Evolutionary conservation across 1,140 invertebrate species (phyloP).

Genomic region (Trichonephila clavata): DNA sequence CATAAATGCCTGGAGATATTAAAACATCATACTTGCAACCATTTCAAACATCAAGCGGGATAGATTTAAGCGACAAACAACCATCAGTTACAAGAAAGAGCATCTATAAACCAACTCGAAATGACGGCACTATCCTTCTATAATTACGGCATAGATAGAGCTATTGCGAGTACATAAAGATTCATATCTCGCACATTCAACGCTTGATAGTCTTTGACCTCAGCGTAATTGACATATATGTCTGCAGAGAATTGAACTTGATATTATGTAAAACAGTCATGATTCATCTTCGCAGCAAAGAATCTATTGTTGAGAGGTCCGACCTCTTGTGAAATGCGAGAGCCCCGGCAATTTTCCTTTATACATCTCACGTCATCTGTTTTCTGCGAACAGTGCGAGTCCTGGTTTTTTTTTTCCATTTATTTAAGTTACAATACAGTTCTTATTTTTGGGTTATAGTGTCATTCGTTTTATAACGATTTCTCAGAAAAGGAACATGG

Average conservation of each 20-base stretch:
- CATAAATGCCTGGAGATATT: not conserved
- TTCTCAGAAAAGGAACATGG: no score
- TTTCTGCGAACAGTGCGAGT: no score
- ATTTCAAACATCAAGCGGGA: not conserved
- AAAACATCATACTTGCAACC: not conserved
- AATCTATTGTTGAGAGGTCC: constrained; percentile 20
- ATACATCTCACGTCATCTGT: not conserved
- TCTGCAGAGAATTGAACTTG: constrained; percentile 33
- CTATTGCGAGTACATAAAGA: not conserved
- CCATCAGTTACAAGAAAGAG: not conserved
- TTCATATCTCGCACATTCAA: not conserved
- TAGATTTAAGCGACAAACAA: not conserved
- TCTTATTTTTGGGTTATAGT: no score
- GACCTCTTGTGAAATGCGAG: constrained; percentile 7
- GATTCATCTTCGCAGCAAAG: not conserved
- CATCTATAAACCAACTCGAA: not conserved
- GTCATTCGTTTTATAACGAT: no score
- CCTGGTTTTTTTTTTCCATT: no score
- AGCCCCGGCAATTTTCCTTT: not conserved
- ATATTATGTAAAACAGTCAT: constrained; percentile 30
- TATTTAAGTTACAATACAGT: no score
- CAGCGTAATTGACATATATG: not conserved
- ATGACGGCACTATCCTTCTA: not conserved
- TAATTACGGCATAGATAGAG: constrained; percentile 27
- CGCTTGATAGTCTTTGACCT: not conserved